Evolutionary conservation across 2,797 vertebrate genomes (phyloP), one percentile per base, ranked within the genome.

Genomic region (Mus minutoides): DNA sequence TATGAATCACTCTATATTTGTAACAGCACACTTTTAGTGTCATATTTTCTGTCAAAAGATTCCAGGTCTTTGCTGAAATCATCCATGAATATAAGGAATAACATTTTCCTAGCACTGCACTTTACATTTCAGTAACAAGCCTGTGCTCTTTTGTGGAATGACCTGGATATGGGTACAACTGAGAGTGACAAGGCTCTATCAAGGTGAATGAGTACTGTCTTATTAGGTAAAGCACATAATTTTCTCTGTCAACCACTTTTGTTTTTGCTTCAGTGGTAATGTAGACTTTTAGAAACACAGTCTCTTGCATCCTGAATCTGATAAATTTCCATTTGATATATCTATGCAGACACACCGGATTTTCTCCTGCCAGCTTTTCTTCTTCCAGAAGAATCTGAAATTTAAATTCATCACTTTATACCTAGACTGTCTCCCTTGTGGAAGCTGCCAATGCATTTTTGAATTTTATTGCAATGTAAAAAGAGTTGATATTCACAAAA

Each of bases 321-420:
- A 93, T 87, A 97, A 96, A 95, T 97, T 96, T 96, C 82, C 93
- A 91, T 95, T 97, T 97, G 76, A 93, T 94, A 91, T 10, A 60
- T 73, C 34, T 85, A 46, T 7, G 79, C 10, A 93, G 54, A 95
- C 54, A 94, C 16, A 76, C 34, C 11, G 24, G 7, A 88, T 95
- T 94, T 96, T 93, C 73, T 93, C 29, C n/a, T 89, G 46, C 46
- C 89, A 34, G 14, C 37, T 78, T 79, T 96, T 84, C 64, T 67
- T 86, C 46, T 29, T 83, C 77, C 5, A 16, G 52, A 92, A 69
- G 3, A 91, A 91, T 89, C 40, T 86, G 77, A 93, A 97, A 97
- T 96, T 82, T 52, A 92, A n/a, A 94, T 95, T 94, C 6, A 76
- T 95, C 54, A 73, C 40, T 83, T 90, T 93, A 40, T 80, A 89